Base-by-base conservation (phyloP, 2,888 invertebrate genomes). In the Eueremaeus valkanovi region DNA sequence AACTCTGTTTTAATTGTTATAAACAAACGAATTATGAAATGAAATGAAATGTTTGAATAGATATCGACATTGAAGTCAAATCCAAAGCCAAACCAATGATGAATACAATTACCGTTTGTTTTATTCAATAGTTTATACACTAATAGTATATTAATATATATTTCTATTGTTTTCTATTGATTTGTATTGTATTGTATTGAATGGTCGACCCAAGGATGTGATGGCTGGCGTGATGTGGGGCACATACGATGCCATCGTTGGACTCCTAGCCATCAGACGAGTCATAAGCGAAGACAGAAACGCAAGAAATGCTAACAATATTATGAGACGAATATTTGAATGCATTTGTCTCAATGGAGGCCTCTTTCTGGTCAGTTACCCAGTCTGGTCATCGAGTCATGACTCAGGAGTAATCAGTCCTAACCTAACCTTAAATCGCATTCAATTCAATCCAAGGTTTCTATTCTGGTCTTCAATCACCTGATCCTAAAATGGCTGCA, bases 391-490 rank as follows among this genome's bases (percentile, higher is more conserved):
- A n/a, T n/a, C n/a, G n/a, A n/a, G n/a, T n/a, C n/a, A n/a, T n/a
- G n/a, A n/a, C n/a, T n/a, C n/a, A n/a, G n/a, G n/a, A n/a, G n/a
- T n/a, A n/a, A n/a, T n/a, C n/a, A n/a, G n/a, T n/a, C n/a, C n/a
- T n/a, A n/a, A n/a, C n/a, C n/a, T n/a, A n/a, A n/a, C 45, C 8
- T 16, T 45, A 16, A 3, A 11, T 45, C 16, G 18, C 45, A 45
- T 3, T 45, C 36, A 16, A 31, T 70, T 31, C 13, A n/a, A 51
- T 33, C 8, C 36, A 51, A 74, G 45, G 29, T 45, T 11, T 76
- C 74, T 11, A 78, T 77, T 5, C 51, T 73, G 11, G 27, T 77
- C 58, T 80, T 79, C 40, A 29, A 78, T 49, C 51, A 74, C 16
- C n/a, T 72, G 6, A 36, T 78, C 11, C 66, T 79, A 11, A 36